phyloP scores from a whole-genome alignment of 1,140 invertebrate genomes.

The Drosophila albomicans region DNA sequence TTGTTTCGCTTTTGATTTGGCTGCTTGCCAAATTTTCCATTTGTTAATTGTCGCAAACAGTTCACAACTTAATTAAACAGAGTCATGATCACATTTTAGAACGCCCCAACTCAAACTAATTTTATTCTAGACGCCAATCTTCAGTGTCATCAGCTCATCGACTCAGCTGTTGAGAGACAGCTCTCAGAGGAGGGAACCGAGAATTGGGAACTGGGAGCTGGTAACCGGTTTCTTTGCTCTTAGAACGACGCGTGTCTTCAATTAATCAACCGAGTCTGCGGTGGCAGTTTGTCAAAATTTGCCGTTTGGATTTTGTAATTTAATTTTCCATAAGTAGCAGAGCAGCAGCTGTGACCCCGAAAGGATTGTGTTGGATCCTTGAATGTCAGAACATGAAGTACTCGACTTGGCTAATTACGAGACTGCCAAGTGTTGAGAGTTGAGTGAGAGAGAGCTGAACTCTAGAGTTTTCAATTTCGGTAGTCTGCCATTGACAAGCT shows the following conservation, averaged over 20 bases:
- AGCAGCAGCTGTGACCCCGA: constrained; percentile 49
- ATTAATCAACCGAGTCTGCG: constrained; percentile 63
- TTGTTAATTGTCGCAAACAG: constrained; percentile 30
- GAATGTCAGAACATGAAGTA: constrained; percentile 7
- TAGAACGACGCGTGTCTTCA: constrained; percentile 67
- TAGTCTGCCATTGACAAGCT: constrained; percentile 61
- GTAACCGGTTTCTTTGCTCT: constrained; percentile 64
- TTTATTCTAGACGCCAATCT: constrained; percentile 57
- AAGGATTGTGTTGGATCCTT: constrained; percentile 49
- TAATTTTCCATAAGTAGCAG: constrained; percentile 64
- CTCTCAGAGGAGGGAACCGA: background rate
- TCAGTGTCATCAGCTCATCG: constrained; percentile 58
- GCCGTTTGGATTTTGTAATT: constrained; percentile 41
- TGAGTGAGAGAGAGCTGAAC: background rate
- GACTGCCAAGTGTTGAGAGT: background rate
- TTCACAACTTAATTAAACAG: constrained; percentile 56
- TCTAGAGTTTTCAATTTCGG: constrained; percentile 31
- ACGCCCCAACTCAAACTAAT: constrained; percentile 22
- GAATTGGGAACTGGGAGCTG: background rate
- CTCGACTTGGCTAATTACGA: constrained; percentile 57
- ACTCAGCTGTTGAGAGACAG: background rate
- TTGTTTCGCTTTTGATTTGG: constrained; percentile 46
- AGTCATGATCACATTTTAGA: constrained; percentile 38
- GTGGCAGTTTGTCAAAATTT: constrained; percentile 18
- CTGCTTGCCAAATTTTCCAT: constrained; percentile 25